Evolutionary conservation across 2,797 vertebrate genomes (phyloP).

Genomic region (Brachyrhaphis roseni): DNA sequence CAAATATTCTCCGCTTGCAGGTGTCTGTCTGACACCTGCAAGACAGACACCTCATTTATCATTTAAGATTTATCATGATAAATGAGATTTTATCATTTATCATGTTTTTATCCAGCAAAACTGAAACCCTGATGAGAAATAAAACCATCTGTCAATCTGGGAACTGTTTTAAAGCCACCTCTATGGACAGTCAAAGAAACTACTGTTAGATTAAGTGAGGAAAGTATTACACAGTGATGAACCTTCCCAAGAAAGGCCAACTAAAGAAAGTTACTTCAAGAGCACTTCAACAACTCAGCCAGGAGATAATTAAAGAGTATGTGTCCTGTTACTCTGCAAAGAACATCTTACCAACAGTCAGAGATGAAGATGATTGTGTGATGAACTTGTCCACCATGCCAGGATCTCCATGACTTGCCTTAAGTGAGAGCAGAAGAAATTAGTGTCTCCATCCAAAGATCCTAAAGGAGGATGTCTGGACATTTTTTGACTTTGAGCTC

Average conservation of each 20-base stretch:
- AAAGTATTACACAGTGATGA: neutral
- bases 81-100: neutral
- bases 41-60: too few species aligned
- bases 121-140: neutral
- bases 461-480: neutral
- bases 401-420: neutral
- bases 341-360: neutral
- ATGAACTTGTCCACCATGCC: neutral
- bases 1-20: neutral
- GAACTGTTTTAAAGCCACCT: neutral
- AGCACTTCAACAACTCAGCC: neutral
- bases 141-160: neutral
- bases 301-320: neutral
- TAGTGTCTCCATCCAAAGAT: neutral
- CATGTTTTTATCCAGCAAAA: neutral
- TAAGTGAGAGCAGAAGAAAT: neutral
- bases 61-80: too few species aligned
- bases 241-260: neutral
- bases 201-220: neutral
- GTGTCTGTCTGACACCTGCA: neutral
- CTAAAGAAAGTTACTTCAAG: neutral
- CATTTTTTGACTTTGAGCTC: neutral
- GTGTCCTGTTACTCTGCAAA: neutral
- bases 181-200: neutral
- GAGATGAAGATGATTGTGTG: neutral